phyloP scores from a whole-genome alignment of 2,888 invertebrate species.

The Plagodis dolabraria region DNA sequence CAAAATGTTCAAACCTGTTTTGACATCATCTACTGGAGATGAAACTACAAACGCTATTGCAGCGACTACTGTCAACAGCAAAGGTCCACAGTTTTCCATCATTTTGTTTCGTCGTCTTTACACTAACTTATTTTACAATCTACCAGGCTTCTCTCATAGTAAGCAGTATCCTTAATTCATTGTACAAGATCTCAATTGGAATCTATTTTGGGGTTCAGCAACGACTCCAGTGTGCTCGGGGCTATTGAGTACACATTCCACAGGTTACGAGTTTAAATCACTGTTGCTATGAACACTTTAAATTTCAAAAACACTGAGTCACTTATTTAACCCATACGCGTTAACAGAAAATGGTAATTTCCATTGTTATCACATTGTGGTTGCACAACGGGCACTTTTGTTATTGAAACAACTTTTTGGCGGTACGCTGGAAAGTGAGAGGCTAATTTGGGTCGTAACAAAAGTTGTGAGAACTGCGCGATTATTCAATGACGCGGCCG shows the following conservation, averaged over 20 bases:
- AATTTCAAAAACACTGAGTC: conserved; percentile 71
- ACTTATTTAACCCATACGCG: conserved; percentile 60
- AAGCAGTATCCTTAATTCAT: conserved; percentile 51
- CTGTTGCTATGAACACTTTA: conserved; percentile 62
- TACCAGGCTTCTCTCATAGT: conserved; percentile 51
- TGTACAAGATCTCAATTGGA: conserved; percentile 45
- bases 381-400: conserved; percentile 7
- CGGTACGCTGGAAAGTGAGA: conserved; percentile 18
- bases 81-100: conserved; percentile 53
- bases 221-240: conserved; percentile 45
- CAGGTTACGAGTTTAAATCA: conserved; percentile 56
- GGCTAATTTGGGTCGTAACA: conserved; percentile 46
- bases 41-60: conserved; percentile 44
- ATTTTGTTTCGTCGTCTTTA: conserved; percentile 54
- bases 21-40: conserved; percentile 40
- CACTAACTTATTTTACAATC: conserved; percentile 43
- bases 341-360: conserved; percentile 44
- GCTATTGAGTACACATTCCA: conserved; percentile 61
- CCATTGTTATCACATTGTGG: conserved; percentile 48
- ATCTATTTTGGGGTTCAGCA: conserved; percentile 57
- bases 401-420: conserved; percentile 9
- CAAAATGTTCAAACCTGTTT: conserved; percentile 61
- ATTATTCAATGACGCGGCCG: conserved; percentile 56
- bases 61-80: conserved; percentile 50
- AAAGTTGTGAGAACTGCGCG: conserved; percentile 57